These are phyloP conservation scores for Tillus elongatus DNA, from an alignment of 2,888 invertebrate genomes.

Conservation along the genomic window DNA sequence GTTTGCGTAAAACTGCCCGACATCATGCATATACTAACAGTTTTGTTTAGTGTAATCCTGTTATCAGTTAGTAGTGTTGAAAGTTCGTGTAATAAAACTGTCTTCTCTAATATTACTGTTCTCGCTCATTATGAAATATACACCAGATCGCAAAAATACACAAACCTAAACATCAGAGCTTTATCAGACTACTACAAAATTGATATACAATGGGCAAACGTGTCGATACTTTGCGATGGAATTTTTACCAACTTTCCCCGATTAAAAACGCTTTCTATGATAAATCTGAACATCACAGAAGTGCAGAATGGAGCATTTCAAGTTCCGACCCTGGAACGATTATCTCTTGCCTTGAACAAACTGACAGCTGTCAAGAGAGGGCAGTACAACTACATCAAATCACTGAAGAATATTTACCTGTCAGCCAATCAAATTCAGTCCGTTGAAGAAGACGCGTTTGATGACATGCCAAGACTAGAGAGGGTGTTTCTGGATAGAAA, in stretches of 20 bases:
- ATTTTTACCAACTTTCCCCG: conserved; percentile 27
- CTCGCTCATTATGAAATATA: conserved; percentile 1
- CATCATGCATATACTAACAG: too few species aligned
- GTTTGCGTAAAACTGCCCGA: too few species aligned
- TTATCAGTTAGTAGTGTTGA: too few species aligned
- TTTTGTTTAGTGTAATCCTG: too few species aligned
- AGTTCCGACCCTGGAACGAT: conserved; percentile 22
- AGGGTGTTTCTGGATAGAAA: conserved; percentile 28
- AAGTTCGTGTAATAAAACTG: background rate
- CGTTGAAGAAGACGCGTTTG: conserved; percentile 25
- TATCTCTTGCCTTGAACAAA: conserved; percentile 28
- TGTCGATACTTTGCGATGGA: conserved; percentile 27
- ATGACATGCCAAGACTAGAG: conserved; percentile 21
- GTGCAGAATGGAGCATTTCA: conserved; percentile 27
- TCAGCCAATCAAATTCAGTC: conserved; percentile 25
- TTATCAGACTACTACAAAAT: conserved; percentile 17
- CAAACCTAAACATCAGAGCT: too few species aligned
- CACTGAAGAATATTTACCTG: conserved; percentile 24
- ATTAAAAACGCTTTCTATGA: conserved; percentile 23
- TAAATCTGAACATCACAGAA: conserved; percentile 24
- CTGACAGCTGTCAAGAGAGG: conserved; percentile 22
- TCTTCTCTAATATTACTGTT: background rate
- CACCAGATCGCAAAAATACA: background rate
- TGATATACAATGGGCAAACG: conserved; percentile 25
- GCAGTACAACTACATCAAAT: conserved; percentile 23